A percentile compares a stretch with the other conserved stretches of the same genome.
Conservation (phyloP, 1,140 invertebrate genomes). For the Zophobas morio region DNA sequence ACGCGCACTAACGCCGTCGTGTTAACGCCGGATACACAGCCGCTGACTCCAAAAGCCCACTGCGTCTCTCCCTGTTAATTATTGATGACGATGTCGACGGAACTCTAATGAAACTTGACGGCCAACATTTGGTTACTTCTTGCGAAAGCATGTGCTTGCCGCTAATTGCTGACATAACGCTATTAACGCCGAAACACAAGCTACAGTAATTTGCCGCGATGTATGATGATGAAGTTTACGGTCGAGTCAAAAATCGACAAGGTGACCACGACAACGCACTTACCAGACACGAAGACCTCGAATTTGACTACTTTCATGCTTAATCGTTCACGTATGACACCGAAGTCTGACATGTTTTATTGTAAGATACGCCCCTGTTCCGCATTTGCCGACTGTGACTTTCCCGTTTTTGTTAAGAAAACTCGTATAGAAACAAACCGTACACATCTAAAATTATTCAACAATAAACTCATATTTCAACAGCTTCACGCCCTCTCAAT, state of each 20-base stretch:
- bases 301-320: too few relatives aligned
- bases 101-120: slow-evolving; percentile 55
- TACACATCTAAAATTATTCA: too few relatives aligned
- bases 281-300: not conserved
- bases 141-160: slow-evolving; percentile 58
- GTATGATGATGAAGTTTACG: slow-evolving; percentile 51
- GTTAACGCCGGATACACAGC: slow-evolving; percentile 19
- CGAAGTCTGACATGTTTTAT: not conserved
- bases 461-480: too few relatives aligned
- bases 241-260: slow-evolving; percentile 20
- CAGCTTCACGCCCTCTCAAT: too few relatives aligned
- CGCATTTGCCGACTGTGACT: too few relatives aligned
- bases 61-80: slow-evolving; percentile 56
- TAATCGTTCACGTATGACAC: not conserved
- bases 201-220: slow-evolving; percentile 54
- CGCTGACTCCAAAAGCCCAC: slow-evolving; percentile 34
- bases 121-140: slow-evolving; percentile 60
- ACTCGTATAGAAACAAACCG: too few relatives aligned
- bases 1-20: slow-evolving; percentile 35
- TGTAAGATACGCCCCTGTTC: not conserved
- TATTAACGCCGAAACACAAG: slow-evolving; percentile 55
- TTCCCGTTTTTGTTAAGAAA: too few relatives aligned
- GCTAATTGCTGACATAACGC: slow-evolving; percentile 59
- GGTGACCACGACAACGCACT: slow-evolving; percentile 26
- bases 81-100: slow-evolving; percentile 55